Evolutionary conservation across 2,113 vertebrate species (phyloP), one percentile per base, ranked within the genome.

Genomic region (Grantiella picta): DNA sequence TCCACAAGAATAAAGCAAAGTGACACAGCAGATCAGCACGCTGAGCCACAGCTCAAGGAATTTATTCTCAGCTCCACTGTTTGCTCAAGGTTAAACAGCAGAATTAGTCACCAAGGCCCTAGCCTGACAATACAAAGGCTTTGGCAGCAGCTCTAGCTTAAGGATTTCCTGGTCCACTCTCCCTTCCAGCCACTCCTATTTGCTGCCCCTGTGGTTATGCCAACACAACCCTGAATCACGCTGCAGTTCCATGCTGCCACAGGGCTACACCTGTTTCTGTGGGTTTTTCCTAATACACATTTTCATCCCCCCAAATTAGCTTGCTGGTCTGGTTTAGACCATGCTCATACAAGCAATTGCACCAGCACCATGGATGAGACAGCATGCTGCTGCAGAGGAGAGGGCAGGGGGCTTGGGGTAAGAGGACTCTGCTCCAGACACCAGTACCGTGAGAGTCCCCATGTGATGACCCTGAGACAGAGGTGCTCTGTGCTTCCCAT

Each of bases 91-190:
- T 91, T 91, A 95, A 89, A 82, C 6, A 82, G 93, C 64, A 83
- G 57, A 95, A 86, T 93, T 64, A 86, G 92, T 95, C 91, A 96
- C 86, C 69, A 73, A 86, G 89, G 91, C 64, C 76, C 65, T 35
- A 47, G 81, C 61, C 36, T 54, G 53, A 50, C 65, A 95, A 83
- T 36, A 95, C 86, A 93, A 95, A 93, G 35, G 24, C 42, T 91
- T 78, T 94, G 95, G 94, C 96, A 94, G 42, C 89, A 86, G 64
- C 52, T 83, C 35, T 12, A 50, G 64, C 49, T 83, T 59, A 59
- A 96, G 86, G 80, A 94, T 95, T 96, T 96, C 96, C 95, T 89
- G 89, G 47, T 95, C 17, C 33, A 15, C 35, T 92, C 60, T 77
- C 29, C 59, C 42, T 81, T 83, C 50, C 56, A 94, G 89, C 72